Evolutionary conservation across 1,140 invertebrate genomes (phyloP).

Genomic region (Chlorops oryzae): DNA sequence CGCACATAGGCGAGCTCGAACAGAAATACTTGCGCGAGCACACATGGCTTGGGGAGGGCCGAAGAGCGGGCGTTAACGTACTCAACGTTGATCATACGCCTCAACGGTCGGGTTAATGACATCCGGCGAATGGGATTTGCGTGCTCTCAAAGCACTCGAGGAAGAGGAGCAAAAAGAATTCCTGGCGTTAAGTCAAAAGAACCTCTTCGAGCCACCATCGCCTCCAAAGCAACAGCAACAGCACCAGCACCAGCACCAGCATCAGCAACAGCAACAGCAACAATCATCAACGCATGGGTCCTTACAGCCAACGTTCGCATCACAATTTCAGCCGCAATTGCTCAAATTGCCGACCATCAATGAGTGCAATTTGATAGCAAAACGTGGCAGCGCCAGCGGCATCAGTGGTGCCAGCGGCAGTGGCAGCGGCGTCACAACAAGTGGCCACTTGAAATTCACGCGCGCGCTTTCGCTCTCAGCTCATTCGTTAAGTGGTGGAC

Average conservation of each 20-base stretch:
- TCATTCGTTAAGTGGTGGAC: constrained; percentile 28
- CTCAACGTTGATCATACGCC: no score
- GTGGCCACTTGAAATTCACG: constrained; percentile 29
- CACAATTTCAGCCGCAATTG: constrained; percentile 38
- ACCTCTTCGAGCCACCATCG: constrained; percentile 27
- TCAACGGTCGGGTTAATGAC: constrained; percentile 30
- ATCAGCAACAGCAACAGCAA: constrained; percentile 7
- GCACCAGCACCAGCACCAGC: neutral
- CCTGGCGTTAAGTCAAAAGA: constrained; percentile 36
- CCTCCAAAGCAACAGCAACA: constrained; percentile 17
- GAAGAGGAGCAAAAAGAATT: constrained; percentile 43
- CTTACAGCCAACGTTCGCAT: neutral
- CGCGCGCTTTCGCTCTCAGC: constrained; percentile 39
- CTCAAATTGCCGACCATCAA: constrained; percentile 40
- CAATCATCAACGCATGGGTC: neutral
- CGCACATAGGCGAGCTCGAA: no score
- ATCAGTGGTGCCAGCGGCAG: constrained; percentile 4
- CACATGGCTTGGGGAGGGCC: no score
- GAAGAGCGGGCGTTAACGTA: no score
- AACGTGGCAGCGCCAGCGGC: constrained; percentile 3
- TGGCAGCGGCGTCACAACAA: constrained; percentile 15
- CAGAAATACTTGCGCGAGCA: no score
- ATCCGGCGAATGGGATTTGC: constrained; percentile 44
- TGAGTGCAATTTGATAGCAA: constrained; percentile 34
- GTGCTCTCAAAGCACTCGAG: constrained; percentile 44